Conservation (phyloP, 1,140 invertebrate species). For the Zeugodacus cucurbitae region DNA sequence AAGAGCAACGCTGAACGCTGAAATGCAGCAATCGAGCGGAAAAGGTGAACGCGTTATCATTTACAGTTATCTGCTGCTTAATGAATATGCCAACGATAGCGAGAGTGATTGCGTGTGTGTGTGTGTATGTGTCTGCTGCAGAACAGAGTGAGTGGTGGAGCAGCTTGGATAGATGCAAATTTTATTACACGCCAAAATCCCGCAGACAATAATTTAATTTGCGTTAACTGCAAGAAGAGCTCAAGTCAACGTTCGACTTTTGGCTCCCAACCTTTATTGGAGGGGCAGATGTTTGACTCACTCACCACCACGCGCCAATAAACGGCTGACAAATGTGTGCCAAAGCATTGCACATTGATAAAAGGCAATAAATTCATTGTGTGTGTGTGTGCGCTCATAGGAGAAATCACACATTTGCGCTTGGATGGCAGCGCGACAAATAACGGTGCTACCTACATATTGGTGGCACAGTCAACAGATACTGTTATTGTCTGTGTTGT, state of each 20-base stretch:
- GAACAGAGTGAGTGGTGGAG: not conserved
- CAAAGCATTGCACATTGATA: constrained; percentile 6
- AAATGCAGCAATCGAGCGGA: not conserved
- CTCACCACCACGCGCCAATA: not conserved
- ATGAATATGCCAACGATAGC: not conserved
- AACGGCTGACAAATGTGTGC: constrained; percentile 1
- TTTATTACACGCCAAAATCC: constrained; percentile 40
- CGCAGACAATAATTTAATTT: constrained; percentile 42
- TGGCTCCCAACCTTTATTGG: not conserved
- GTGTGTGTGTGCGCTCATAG: not conserved
- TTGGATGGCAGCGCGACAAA: not conserved
- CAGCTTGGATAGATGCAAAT: constrained; percentile 6
- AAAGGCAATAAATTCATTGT: constrained; percentile 33
- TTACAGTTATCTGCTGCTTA: not conserved
- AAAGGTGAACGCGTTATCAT: constrained; percentile 4
- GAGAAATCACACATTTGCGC: not conserved
- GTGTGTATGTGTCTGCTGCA: no score
- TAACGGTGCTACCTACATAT: not conserved
- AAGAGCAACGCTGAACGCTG: not conserved
- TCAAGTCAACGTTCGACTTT: not conserved
- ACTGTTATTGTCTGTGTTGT: not conserved
- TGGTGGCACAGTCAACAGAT: not conserved
- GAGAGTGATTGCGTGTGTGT: not conserved
- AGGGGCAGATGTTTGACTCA: not conserved
- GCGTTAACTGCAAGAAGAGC: not conserved